phyloP scores from a whole-genome alignment of 1,140 invertebrate species.

The Drosophila tristis region DNA sequence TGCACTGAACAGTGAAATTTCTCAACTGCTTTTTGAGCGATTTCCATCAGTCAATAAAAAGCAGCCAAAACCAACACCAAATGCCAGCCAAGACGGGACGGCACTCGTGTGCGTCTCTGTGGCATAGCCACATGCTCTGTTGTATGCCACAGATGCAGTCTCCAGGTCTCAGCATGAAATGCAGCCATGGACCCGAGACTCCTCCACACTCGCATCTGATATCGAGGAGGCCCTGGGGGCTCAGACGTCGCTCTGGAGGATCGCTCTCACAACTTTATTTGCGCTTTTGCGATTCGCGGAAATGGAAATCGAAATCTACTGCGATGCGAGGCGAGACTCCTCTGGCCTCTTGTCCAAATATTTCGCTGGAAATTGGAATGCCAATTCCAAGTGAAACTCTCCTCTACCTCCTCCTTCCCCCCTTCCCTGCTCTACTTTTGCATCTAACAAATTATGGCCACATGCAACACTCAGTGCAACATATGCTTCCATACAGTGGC shows the following conservation, averaged over 20 bases:
- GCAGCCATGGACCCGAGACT: constrained; percentile 23
- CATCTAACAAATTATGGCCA: constrained; percentile 60
- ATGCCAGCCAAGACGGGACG: constrained; percentile 1
- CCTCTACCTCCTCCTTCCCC: neutral
- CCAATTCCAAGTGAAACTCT: constrained; percentile 19
- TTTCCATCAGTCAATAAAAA: constrained; percentile 81
- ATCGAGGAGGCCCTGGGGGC: constrained; percentile 42
- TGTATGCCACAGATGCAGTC: constrained; percentile 4
- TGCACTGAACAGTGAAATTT: constrained; percentile 37
- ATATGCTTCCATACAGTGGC: constrained; percentile 44
- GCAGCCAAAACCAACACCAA: neutral
- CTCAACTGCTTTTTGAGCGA: constrained; percentile 70
- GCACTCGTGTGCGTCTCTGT: too few species aligned
- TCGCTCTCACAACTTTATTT: constrained; percentile 75
- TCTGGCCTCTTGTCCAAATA: constrained; percentile 51
- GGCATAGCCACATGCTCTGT: neutral
- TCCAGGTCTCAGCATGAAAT: constrained; percentile 51
- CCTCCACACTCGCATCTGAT: constrained; percentile 51
- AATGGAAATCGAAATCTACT: constrained; percentile 58
- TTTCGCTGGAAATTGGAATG: constrained; percentile 76
- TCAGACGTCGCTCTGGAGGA: constrained; percentile 11
- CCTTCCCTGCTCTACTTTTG: constrained; percentile 4
- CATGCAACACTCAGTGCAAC: constrained; percentile 9
- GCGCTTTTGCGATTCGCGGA: constrained; percentile 67
- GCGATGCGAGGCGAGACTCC: neutral